These are phyloP conservation scores for Apis dorsata DNA, from an alignment of 1,140 invertebrate genomes.

Conservation along the genomic window DNA sequence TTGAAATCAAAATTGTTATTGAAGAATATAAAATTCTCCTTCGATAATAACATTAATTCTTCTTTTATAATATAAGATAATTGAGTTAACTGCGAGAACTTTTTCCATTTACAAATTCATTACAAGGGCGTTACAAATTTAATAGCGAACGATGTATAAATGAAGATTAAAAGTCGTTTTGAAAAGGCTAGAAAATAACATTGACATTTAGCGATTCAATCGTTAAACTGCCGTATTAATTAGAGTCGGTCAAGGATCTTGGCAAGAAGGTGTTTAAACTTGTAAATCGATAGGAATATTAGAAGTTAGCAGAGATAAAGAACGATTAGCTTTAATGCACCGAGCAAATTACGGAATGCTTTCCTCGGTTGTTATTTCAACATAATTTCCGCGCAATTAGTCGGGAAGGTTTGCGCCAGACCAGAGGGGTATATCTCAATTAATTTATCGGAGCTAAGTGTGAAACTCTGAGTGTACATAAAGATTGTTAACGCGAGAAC, in stretches of 20 bases:
- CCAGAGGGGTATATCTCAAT: background rate
- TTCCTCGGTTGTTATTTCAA: background rate
- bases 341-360: slow-evolving; percentile 4
- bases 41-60: background rate
- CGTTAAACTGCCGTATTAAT: slow-evolving; percentile 14
- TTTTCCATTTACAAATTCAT: background rate
- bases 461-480: background rate
- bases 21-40: background rate
- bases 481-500: background rate
- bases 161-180: background rate
- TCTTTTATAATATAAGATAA: background rate
- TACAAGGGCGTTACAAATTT: background rate
- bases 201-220: background rate
- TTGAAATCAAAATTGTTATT: background rate
- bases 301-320: background rate
- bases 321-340: background rate
- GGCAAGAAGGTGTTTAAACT: background rate
- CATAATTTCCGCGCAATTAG: slow-evolving; percentile 16
- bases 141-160: background rate
- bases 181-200: no score
- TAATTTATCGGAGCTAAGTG: background rate
- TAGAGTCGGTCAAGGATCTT: slow-evolving; percentile 32
- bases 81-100: background rate
- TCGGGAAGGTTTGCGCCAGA: background rate
- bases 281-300: slow-evolving; percentile 8